These are phyloP conservation scores for Notoglanidium macrostoma DNA, from an alignment of 2,797 vertebrate species.

Conservation along the genomic window DNA sequence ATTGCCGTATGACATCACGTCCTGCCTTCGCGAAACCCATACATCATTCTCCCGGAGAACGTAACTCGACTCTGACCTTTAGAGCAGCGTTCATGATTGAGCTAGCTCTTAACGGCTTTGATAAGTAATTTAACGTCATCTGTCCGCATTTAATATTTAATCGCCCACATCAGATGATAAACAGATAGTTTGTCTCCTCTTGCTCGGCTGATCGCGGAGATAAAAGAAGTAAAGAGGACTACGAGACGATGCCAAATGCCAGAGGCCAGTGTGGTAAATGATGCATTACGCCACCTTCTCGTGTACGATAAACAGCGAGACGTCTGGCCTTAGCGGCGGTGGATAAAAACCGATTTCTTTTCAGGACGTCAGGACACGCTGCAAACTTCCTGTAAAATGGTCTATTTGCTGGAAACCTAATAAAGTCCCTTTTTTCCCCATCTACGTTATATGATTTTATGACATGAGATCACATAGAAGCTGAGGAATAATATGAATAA, in stretches of 20 bases:
- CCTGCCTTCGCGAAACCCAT: neutral
- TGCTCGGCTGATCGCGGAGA: slow-evolving; percentile 10
- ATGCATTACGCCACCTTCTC: slow-evolving; percentile 17
- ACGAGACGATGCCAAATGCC: neutral
- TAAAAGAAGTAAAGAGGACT: slow-evolving; percentile 6
- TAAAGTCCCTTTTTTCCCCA: neutral
- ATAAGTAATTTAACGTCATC: slow-evolving; percentile 45
- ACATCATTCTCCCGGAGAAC: neutral
- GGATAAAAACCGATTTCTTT: neutral
- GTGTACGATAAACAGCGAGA: neutral
- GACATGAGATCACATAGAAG: neutral
- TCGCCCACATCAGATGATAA: slow-evolving; percentile 28
- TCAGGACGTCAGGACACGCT: neutral
- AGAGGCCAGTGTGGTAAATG: slow-evolving; percentile 6
- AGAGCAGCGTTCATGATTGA: slow-evolving; percentile 5
- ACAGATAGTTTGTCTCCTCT: slow-evolving; percentile 37
- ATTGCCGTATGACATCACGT: neutral
- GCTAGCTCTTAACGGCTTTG: slow-evolving; percentile 21
- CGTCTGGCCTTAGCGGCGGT: neutral
- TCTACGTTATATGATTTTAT: neutral
- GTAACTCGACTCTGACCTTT: slow-evolving; percentile 30
- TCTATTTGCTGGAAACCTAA: slow-evolving; percentile 1
- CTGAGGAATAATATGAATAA: neutral
- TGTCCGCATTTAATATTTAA: slow-evolving; percentile 47
- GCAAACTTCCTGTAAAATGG: slow-evolving; percentile 13